Evolutionary conservation across 2,888 invertebrate genomes (phyloP).

Genomic region (Caenorhabditis sulstoni): DNA sequence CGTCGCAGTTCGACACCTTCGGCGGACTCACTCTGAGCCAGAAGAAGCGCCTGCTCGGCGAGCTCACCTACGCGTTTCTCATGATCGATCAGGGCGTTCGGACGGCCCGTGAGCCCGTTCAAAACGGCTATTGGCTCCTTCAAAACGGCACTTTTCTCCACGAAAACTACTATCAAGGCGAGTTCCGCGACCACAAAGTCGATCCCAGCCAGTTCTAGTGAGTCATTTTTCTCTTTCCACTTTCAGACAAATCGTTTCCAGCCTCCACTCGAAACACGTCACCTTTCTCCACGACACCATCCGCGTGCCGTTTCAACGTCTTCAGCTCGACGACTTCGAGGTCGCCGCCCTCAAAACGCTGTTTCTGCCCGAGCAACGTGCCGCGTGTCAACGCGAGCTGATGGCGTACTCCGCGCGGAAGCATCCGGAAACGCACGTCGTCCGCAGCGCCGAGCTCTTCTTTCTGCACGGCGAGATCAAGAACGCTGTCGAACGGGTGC

Average conservation of each 20-base stretch:
- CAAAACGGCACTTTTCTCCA: constrained; percentile 65
- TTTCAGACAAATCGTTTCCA: too few species aligned
- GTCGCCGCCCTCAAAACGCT: constrained; percentile 58
- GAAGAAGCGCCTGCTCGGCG: constrained; percentile 62
- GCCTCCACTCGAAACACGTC: constrained; percentile 56
- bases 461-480: too few species aligned
- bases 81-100: constrained; percentile 66
- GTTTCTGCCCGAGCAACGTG: too few species aligned
- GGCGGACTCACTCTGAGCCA: constrained; percentile 16
- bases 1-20: constrained; percentile 61
- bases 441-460: constrained; percentile 57
- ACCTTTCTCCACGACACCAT: constrained; percentile 49
- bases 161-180: constrained; percentile 58
- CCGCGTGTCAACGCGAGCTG: constrained; percentile 52
- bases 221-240: too few species aligned
- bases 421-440: too few species aligned
- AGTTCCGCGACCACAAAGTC: too few species aligned
- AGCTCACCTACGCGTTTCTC: constrained; percentile 63
- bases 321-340: constrained; percentile 57
- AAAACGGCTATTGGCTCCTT: constrained; percentile 63
- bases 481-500: too few species aligned
- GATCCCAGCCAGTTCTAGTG: too few species aligned
- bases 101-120: constrained; percentile 41
- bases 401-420: constrained; percentile 54
- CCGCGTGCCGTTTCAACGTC: constrained; percentile 53